These are phyloP conservation scores for Marisa cornuarietis DNA, from an alignment of 1,140 invertebrate genomes.

Conservation along the genomic window DNA sequence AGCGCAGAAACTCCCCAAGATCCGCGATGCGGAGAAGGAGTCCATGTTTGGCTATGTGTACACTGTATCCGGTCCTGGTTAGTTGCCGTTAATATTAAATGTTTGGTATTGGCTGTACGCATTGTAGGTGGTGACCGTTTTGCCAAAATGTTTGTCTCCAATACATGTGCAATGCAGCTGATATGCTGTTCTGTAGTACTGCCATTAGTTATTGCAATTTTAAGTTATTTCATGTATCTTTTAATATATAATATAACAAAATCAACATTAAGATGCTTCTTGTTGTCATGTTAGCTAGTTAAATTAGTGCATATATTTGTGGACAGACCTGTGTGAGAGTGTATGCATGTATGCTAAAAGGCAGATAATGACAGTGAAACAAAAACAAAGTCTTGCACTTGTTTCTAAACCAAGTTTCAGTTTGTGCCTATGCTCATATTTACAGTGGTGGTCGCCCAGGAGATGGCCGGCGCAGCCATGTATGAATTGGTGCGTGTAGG, in stretches of 20 bases:
- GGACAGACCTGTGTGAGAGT: too few species aligned
- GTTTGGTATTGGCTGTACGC: too few species aligned
- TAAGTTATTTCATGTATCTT: too few species aligned
- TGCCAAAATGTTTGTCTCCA: too few species aligned
- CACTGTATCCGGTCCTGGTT: conserved; percentile 92
- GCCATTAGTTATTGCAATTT: not conserved
- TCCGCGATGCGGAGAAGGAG: conserved; percentile 84
- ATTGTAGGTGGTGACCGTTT: too few species aligned
- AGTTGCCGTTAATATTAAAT: too few species aligned
- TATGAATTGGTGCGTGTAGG: conserved; percentile 99
- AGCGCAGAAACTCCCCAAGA: conserved; percentile 45
- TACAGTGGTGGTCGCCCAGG: conserved; percentile 97
- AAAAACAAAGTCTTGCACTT: too few species aligned
- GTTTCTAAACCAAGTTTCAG: not conserved
- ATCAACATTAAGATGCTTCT: too few species aligned
- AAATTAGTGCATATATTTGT: not conserved
- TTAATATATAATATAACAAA: too few species aligned
- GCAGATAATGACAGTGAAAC: not conserved
- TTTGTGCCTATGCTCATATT: conserved; percentile 31
- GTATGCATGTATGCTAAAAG: not conserved
- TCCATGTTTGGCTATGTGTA: conserved; percentile 93
- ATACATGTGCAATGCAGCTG: not conserved
- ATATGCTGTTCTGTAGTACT: not conserved
- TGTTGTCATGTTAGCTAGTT: conserved; percentile 1
- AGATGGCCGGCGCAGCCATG: conserved; percentile 99